These are phyloP conservation scores for Dryobota labecula DNA, from an alignment of 2,888 invertebrate genomes.

Conservation along the genomic window DNA sequence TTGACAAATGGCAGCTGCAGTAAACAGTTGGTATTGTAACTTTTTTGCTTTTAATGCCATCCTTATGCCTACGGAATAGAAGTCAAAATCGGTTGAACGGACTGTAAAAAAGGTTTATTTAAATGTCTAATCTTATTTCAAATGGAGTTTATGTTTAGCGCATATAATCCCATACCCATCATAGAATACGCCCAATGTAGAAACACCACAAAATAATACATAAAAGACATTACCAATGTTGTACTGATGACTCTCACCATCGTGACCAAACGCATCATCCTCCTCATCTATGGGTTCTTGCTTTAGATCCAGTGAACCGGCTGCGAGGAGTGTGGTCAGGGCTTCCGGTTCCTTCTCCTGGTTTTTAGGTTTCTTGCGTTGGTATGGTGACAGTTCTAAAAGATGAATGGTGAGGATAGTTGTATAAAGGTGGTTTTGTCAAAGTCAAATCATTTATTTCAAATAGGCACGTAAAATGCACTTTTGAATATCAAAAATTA, in stretches of 20 bases:
- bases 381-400: slow-evolving; percentile 84
- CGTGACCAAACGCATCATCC: slow-evolving; percentile 67
- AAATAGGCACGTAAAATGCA: too few species aligned
- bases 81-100: too few species aligned
- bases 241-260: slow-evolving; percentile 52
- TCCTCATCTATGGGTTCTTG: slow-evolving; percentile 75
- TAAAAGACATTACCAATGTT: slow-evolving; percentile 41
- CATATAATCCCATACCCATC: neutral
- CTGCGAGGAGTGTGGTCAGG: slow-evolving; percentile 77
- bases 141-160: too few species aligned
- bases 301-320: slow-evolving; percentile 77
- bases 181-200: neutral
- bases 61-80: too few species aligned
- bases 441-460: too few species aligned
- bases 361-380: slow-evolving; percentile 81
- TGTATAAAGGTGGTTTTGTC: neutral
- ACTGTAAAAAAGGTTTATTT: too few species aligned
- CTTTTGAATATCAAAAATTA: too few species aligned
- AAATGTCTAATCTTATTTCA: too few species aligned
- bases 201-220: slow-evolving; percentile 25
- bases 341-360: slow-evolving; percentile 77
- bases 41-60: too few species aligned
- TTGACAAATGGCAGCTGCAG: too few species aligned
- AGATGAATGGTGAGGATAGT: neutral
- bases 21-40: too few species aligned